These are phyloP conservation scores for Potamilus streckersoni DNA, from an alignment of 1,140 invertebrate genomes.

Conservation along the genomic window DNA sequence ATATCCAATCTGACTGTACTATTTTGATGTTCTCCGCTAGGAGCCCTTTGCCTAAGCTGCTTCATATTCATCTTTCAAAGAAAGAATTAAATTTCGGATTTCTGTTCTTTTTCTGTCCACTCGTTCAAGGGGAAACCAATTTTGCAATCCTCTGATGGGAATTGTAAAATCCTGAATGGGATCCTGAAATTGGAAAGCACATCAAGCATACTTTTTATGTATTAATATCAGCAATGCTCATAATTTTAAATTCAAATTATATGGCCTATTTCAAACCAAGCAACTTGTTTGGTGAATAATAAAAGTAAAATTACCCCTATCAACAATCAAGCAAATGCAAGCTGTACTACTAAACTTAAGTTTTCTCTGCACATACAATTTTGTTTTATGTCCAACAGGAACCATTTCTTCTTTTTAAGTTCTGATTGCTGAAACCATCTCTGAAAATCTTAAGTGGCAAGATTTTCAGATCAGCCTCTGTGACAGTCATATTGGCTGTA, in stretches of 20 bases:
- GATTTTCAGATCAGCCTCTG: too few relatives aligned
- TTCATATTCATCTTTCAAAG: constrained; percentile 60
- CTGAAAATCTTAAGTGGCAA: too few relatives aligned
- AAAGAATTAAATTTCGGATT: constrained; percentile 64
- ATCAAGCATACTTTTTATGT: not conserved
- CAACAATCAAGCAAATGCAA: not conserved
- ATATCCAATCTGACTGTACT: too few relatives aligned
- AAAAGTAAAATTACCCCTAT: not conserved
- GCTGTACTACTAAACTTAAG: not conserved
- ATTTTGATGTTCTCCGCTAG: not conserved
- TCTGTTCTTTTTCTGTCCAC: constrained; percentile 55
- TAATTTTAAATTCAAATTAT: not conserved
- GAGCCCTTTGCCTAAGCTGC: not conserved
- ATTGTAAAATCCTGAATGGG: constrained; percentile 66
- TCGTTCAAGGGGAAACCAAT: constrained; percentile 61
- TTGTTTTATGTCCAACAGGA: not conserved
- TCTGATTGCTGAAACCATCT: too few relatives aligned
- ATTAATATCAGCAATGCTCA: not conserved
- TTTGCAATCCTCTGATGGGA: constrained; percentile 63
- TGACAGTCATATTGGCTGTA: too few relatives aligned
- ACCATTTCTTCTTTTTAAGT: too few relatives aligned
- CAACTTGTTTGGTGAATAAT: not conserved
- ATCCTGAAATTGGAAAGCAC: constrained; percentile 56
- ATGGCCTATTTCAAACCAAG: not conserved
- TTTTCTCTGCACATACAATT: not conserved